Evolutionary conservation across 2,113 vertebrate genomes (phyloP).

Genomic region (Pteropus alecto): DNA sequence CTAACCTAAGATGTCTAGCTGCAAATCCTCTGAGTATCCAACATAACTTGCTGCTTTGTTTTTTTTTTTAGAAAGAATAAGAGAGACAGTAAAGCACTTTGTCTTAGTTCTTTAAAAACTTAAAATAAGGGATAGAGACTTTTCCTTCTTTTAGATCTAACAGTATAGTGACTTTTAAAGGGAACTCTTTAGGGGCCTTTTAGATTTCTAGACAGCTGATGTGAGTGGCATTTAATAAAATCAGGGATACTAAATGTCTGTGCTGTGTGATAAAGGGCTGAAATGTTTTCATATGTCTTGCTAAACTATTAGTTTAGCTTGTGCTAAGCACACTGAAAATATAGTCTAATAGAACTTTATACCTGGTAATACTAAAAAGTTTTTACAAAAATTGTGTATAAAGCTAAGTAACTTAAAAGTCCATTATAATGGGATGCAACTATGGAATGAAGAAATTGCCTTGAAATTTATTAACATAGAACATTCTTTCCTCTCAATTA

Average conservation of each 20-base stretch:
- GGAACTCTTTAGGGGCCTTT: background rate
- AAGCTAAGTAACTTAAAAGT: background rate
- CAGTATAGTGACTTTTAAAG: background rate
- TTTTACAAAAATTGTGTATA: background rate
- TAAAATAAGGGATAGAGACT: background rate
- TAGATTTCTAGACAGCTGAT: background rate
- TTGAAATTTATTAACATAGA: background rate
- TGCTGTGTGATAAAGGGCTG: background rate
- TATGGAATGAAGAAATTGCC: background rate
- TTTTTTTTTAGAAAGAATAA: background rate
- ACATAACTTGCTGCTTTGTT: background rate
- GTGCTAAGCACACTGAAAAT: background rate
- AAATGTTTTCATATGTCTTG: background rate
- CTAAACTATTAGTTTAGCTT: background rate
- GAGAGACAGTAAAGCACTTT: background rate
- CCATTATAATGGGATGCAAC: background rate
- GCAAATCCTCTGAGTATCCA: background rate
- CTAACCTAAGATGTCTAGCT: background rate
- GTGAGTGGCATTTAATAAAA: background rate
- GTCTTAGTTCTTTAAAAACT: background rate
- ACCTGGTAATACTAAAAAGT: background rate
- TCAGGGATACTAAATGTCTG: background rate
- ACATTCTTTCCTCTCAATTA: background rate
- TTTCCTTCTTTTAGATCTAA: background rate
- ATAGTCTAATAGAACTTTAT: background rate